A percentile compares a stretch with the other conserved stretches of the same genome.
Evolutionary conservation across 2,113 vertebrate species (phyloP).

Genomic region (Xiphorhynchus elegans): DNA sequence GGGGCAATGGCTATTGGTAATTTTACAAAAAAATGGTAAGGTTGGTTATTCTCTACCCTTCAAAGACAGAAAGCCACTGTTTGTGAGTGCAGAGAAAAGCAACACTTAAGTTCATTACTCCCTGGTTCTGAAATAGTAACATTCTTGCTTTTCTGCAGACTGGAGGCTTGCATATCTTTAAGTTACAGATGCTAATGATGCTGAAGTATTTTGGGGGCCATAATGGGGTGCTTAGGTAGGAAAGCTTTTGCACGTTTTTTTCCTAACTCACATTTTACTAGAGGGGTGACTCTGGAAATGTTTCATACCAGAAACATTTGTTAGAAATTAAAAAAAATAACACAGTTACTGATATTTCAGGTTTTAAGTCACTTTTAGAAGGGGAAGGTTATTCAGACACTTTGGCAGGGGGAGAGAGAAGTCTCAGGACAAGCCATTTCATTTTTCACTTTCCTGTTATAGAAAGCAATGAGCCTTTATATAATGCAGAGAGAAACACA

Average conservation of each 20-base stretch:
- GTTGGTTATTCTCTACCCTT: not conserved
- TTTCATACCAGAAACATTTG: not conserved
- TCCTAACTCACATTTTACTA: not conserved
- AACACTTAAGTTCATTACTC: not conserved
- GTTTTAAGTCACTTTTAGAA: not conserved
- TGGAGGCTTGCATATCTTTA: not conserved
- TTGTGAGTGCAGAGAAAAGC: not conserved
- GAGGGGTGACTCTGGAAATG: not conserved
- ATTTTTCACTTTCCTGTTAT: not conserved
- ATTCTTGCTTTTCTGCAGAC: not conserved
- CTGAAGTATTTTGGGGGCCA: not conserved
- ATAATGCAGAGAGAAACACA: not conserved
- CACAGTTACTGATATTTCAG: not conserved
- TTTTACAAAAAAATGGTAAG: conserved; percentile 73
- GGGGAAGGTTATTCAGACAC: not conserved
- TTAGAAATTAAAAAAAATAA: not conserved
- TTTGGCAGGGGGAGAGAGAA: not conserved
- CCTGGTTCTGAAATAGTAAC: not conserved
- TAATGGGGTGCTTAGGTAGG: not conserved
- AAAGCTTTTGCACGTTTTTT: not conserved
- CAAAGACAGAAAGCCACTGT: not conserved
- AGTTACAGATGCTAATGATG: not conserved
- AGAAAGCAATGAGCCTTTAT: not conserved
- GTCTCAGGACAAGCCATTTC: not conserved
- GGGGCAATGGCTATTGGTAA: conserved; percentile 71